phyloP scores from a whole-genome alignment of 2,888 invertebrate species.

The Papilio demoleus region DNA sequence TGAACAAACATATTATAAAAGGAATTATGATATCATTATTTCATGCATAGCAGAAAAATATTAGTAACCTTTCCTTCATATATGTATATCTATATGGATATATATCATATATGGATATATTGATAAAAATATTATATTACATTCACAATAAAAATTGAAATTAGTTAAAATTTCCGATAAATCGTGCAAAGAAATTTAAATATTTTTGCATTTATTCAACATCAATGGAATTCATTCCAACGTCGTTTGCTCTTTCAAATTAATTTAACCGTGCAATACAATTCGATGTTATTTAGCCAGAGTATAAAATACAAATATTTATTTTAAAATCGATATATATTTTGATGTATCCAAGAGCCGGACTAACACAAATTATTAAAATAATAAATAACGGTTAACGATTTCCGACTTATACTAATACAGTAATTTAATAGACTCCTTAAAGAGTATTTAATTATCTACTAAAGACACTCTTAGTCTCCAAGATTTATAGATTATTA shows the following conservation, averaged over 20 bases:
- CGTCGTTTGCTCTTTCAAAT: conserved; percentile 15
- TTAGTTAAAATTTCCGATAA: neutral
- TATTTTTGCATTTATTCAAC: conserved; percentile 16
- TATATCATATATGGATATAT: too few species aligned
- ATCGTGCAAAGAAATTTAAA: conserved; percentile 1
- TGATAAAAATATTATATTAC: neutral
- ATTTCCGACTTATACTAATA: too few species aligned
- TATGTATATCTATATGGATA: too few species aligned
- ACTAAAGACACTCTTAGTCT: too few species aligned
- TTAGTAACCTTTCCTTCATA: too few species aligned
- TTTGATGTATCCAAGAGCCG: neutral
- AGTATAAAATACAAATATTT: conserved; percentile 1
- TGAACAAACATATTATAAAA: neutral
- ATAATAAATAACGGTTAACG: too few species aligned
- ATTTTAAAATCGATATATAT: neutral
- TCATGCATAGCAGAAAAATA: neutral
- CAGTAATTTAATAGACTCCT: too few species aligned
- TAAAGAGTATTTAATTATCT: too few species aligned
- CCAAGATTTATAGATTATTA: too few species aligned
- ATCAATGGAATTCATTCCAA: too few species aligned
- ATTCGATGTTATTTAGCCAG: neutral
- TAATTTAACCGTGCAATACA: neutral
- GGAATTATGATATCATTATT: neutral
- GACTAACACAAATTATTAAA: too few species aligned
- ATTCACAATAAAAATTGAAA: neutral